Percentiles rank a stretch among this genome's conserved stretches.
Evolutionary conservation across 1,140 invertebrate genomes (phyloP).

Genomic region (Bombus sibiricus): DNA sequence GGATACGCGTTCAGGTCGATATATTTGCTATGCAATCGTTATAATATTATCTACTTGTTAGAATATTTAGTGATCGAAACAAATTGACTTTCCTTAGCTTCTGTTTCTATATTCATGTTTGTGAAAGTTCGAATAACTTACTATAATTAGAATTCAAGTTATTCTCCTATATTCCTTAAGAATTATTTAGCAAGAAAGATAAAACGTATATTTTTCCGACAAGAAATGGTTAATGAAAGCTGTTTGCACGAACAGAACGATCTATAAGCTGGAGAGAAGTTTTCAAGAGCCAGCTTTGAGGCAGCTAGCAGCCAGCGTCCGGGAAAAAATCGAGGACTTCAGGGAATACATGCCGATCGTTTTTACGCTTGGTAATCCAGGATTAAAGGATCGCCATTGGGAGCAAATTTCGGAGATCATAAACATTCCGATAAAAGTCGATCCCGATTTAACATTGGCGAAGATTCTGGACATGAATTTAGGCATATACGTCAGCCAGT

Average conservation of each 20-base stretch:
- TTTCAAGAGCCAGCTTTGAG: conserved; percentile 89
- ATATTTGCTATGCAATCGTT: too few species aligned
- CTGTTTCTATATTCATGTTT: too few species aligned
- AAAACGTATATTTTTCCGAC: neutral
- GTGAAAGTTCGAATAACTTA: neutral
- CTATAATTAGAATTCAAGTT: neutral
- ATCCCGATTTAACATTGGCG: conserved; percentile 91
- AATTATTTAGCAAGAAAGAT: neutral
- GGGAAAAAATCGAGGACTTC: conserved; percentile 93
- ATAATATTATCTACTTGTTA: too few species aligned
- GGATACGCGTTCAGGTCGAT: conserved; percentile 71
- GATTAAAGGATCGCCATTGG: conserved; percentile 96
- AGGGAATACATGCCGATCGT: conserved; percentile 94
- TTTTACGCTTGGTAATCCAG: conserved; percentile 95
- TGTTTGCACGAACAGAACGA: conserved; percentile 82
- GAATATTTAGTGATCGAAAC: too few species aligned
- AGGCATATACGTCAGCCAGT: conserved; percentile 92
- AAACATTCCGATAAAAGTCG: conserved; percentile 93
- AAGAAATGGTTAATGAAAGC: neutral
- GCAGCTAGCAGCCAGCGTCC: conserved; percentile 85
- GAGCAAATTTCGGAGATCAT: conserved; percentile 96
- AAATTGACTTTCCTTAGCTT: too few species aligned
- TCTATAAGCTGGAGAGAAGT: conserved; percentile 94
- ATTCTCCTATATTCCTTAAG: neutral
- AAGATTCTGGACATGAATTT: conserved; percentile 94